These are phyloP conservation scores for Coenobita brevimanus DNA, from an alignment of 1,140 invertebrate species.

Conservation along the genomic window DNA sequence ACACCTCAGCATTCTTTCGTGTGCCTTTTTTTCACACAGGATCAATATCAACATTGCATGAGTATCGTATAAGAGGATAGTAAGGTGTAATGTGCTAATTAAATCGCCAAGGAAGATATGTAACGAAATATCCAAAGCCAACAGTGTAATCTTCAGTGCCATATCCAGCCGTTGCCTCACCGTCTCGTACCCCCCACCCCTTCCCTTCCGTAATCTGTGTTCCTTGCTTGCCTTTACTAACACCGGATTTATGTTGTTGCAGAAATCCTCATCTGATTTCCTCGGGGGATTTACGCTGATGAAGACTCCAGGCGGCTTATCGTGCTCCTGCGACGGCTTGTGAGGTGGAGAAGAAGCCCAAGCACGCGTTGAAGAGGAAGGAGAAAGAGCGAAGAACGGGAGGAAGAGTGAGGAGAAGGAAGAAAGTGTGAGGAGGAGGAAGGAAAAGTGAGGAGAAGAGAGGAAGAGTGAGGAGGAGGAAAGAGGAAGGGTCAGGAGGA, in stretches of 20 bases:
- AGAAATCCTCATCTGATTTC: constrained; percentile 52
- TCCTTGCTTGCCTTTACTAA: constrained; percentile 16
- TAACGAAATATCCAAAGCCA: too few relatives aligned
- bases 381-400: background rate
- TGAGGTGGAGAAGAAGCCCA: background rate
- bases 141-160: too few relatives aligned
- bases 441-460: too few relatives aligned
- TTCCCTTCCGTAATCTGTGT: too few relatives aligned
- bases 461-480: too few relatives aligned
- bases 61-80: too few relatives aligned
- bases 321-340: background rate
- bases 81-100: too few relatives aligned
- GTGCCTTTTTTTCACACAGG: too few relatives aligned
- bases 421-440: background rate
- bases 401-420: background rate
- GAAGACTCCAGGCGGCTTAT: constrained; percentile 14
- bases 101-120: too few relatives aligned
- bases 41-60: too few relatives aligned
- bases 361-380: background rate
- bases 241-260: constrained; percentile 43
- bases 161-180: background rate
- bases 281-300: constrained; percentile 39
- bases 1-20: too few relatives aligned
- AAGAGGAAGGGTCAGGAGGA: too few relatives aligned
- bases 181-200: background rate